Conservation (phyloP, 2,113 vertebrate genomes). For the Etia nguti region DNA sequence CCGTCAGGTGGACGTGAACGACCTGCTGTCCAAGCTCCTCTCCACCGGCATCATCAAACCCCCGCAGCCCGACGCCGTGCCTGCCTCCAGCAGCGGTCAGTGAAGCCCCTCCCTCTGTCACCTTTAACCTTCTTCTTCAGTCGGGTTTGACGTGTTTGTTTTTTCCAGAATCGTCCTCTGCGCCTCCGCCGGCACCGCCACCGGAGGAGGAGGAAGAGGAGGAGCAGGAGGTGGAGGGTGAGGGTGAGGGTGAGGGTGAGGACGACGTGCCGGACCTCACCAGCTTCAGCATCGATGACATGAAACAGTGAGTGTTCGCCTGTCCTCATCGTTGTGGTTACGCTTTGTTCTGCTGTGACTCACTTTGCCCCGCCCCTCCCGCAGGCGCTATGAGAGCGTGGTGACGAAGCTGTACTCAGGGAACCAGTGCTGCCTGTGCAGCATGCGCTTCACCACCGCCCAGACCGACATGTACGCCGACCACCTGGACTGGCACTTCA, state of each 20-base stretch:
- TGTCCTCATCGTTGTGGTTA: not conserved
- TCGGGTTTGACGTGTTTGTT: not conserved
- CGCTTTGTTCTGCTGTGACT: not conserved
- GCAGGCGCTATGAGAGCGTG: constrained; percentile 87
- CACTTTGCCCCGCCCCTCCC: not conserved
- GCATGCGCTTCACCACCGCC: constrained; percentile 92
- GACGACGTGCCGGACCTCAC: constrained; percentile 89
- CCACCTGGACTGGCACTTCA: constrained; percentile 98
- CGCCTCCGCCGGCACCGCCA: constrained; percentile 51
- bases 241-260: constrained; percentile 81
- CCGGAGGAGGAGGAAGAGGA: constrained; percentile 78
- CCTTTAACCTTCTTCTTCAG: not conserved
- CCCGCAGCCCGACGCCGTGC: constrained; percentile 70
- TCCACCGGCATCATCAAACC: constrained; percentile 85
- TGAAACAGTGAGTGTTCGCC: constrained; percentile 84
- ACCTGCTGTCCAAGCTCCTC: constrained; percentile 89
- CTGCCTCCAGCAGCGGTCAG: constrained; percentile 62
- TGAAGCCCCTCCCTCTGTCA: not conserved
- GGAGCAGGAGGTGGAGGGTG: constrained; percentile 82
- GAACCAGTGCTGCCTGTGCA: constrained; percentile 97
- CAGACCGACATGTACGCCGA: constrained; percentile 97
- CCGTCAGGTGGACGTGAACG: constrained; percentile 94
- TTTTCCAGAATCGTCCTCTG: not conserved
- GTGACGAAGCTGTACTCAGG: constrained; percentile 94
- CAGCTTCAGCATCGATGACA: constrained; percentile 84